phyloP scores from a whole-genome alignment of 2,888 invertebrate species.

The Epicampocera succincta region DNA sequence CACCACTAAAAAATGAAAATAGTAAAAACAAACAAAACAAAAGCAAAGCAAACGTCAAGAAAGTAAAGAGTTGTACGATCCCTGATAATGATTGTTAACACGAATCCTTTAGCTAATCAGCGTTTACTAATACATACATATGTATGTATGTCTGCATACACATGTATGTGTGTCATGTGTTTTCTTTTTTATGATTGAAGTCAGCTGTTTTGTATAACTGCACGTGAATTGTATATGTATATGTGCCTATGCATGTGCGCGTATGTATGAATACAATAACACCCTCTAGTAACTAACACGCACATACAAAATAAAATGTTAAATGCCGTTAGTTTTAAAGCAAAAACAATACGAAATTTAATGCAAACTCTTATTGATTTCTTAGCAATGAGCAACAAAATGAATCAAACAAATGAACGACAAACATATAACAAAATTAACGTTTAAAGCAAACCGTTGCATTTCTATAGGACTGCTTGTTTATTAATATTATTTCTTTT shows the following conservation, averaged over 20 bases:
- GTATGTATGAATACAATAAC: slow-evolving; percentile 35
- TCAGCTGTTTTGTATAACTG: slow-evolving; percentile 23
- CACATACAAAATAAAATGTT: slow-evolving; percentile 1
- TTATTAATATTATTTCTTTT: too few relatives aligned
- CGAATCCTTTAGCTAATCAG: slow-evolving; percentile 59
- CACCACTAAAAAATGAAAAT: slow-evolving; percentile 10
- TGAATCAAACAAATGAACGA: neutral
- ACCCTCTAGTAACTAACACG: slow-evolving; percentile 8
- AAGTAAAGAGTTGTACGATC: slow-evolving; percentile 58
- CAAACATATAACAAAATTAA: neutral
- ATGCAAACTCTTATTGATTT: slow-evolving; percentile 62
- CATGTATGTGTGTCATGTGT: slow-evolving; percentile 7
- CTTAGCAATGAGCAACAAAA: neutral
- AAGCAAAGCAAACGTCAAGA: slow-evolving; percentile 3
- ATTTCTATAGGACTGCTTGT: too few relatives aligned
- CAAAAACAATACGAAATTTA: slow-evolving; percentile 19
- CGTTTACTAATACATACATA: slow-evolving; percentile 23
- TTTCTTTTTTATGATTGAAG: neutral
- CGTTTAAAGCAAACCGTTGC: too few relatives aligned
- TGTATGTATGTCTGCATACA: too few relatives aligned
- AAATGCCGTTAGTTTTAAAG: slow-evolving; percentile 19
- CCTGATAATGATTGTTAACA: slow-evolving; percentile 69
- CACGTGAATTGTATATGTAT: slow-evolving; percentile 23
- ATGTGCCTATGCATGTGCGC: neutral
- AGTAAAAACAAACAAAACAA: slow-evolving; percentile 19